Base-by-base conservation (phyloP, 2,888 invertebrate genomes). In the Octonoba sinensis region DNA sequence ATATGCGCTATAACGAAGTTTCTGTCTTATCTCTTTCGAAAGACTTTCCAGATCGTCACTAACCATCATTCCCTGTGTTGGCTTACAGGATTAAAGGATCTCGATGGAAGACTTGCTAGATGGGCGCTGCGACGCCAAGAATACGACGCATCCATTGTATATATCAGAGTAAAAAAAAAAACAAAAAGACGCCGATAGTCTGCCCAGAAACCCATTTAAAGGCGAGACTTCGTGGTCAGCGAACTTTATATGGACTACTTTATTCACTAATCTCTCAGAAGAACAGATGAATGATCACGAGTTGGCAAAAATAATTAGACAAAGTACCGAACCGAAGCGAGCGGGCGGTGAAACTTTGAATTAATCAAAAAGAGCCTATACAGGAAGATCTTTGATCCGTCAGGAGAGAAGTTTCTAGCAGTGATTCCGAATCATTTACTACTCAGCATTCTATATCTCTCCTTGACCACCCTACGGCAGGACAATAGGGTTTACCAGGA, bases 81-180 rank as follows among this genome's bases (percentile, higher is more conserved):
- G 89, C 83, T 90, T 8, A 84, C 89, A 82, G 84, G 86, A 0
- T 51, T 89, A 12, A 89, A 89, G 82, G 86, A 89, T 12, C 88
- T 88, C 0, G 86, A 87, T 13, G 89, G 89, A 13, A 81, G 90
- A 44, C 84, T 90, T 0, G 88, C 87, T n/a, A n/a, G n/a, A n/a
- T n/a, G n/a, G n/a, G 0, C 88, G 0, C 57, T 90, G n/a, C 6
- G 27, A 24, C 54, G 51, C 6, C 57, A 78, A 59, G 72, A 72
- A 51, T 71, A 71, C 22, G 51, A 73, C n/a, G 18, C 56, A 3
- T 36, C 70, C 8, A 70, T 77, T 4, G 16, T 44, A 46, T 77
- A 70, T 27, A 70, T 71, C 16, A 64, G 54, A 20, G 65, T n/a
- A n/a, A n/a, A n/a, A 65, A 18, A 22, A 44, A 3, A 62, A 76